These are phyloP conservation scores for Heteropelma amictum DNA, from an alignment of 2,888 invertebrate species.

Conservation along the genomic window DNA sequence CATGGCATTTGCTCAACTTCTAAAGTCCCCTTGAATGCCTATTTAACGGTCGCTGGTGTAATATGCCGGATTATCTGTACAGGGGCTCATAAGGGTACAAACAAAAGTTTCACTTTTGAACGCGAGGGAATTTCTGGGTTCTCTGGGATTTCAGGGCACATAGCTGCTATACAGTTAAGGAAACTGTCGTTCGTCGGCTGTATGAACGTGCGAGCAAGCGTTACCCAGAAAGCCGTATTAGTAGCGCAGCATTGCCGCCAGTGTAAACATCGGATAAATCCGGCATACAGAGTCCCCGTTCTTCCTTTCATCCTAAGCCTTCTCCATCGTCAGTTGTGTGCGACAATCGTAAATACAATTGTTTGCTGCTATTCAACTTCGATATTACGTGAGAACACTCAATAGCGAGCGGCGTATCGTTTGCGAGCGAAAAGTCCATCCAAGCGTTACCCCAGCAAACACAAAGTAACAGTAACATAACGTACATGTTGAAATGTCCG, in stretches of 20 bases:
- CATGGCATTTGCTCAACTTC: constrained; percentile 49
- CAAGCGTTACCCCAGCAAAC: constrained; percentile 37
- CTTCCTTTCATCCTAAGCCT: constrained; percentile 25
- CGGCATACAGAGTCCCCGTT: constrained; percentile 54
- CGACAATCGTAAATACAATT: constrained; percentile 55
- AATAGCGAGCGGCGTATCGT: constrained; percentile 39
- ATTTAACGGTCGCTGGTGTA: constrained; percentile 62
- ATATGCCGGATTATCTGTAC: constrained; percentile 73
- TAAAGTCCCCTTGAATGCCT: constrained; percentile 53
- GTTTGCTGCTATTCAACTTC: constrained; percentile 46
- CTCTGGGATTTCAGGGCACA: constrained; percentile 25
- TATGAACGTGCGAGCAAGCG: constrained; percentile 47
- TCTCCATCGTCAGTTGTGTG: constrained; percentile 34
- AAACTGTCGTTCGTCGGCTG: constrained; percentile 41
- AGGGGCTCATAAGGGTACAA: constrained; percentile 70
- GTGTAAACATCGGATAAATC: constrained; percentile 75
- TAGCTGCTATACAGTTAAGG: constrained; percentile 25
- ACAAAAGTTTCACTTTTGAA: constrained; percentile 76
- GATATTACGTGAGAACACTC: constrained; percentile 46
- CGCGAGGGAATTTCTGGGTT: constrained; percentile 46
- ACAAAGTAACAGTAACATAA: too few relatives aligned
- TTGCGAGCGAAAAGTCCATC: constrained; percentile 24
- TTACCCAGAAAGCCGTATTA: constrained; percentile 73
- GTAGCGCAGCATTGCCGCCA: constrained; percentile 72
- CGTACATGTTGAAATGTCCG: too few relatives aligned